Percentiles rank a stretch among this genome's conserved stretches.
Evolutionary conservation across 2,888 invertebrate species (phyloP).

Genomic region (Phaonia tiefii): DNA sequence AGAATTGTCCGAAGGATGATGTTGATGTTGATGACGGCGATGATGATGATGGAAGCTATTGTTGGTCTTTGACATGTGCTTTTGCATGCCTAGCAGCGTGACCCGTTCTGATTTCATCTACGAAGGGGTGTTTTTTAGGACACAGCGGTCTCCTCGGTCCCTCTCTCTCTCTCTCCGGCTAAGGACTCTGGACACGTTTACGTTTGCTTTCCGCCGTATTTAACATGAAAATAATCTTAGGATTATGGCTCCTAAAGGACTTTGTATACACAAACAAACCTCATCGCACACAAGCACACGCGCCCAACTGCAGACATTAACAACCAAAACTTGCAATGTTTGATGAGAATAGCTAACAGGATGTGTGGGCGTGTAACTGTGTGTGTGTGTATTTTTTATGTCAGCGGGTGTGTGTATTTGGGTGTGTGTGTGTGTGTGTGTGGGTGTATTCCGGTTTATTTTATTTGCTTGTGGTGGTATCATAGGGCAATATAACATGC

Average conservation of each 20-base stretch:
- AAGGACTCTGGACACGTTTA: constrained; percentile 22
- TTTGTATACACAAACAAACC: constrained; percentile 54
- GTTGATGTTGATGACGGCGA: not conserved
- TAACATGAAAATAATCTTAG: constrained; percentile 79
- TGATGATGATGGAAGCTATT: constrained; percentile 14
- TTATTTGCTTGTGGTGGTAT: constrained; percentile 45
- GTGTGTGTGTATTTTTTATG: constrained; percentile 51
- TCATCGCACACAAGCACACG: constrained; percentile 53
- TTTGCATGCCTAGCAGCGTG: constrained; percentile 34
- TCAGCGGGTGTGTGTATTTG: constrained; percentile 4
- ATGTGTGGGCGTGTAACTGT: constrained; percentile 41
- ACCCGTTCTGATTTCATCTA: constrained; percentile 35
- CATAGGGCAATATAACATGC: constrained; percentile 74
- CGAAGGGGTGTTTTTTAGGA: constrained; percentile 25
- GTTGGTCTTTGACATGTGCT: constrained; percentile 28
- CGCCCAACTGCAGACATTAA: constrained; percentile 49
- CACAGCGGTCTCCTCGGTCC: constrained; percentile 15
- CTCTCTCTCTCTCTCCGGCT: constrained; percentile 37
- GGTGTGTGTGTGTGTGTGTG: constrained; percentile 52
- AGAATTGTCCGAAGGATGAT: constrained; percentile 24
- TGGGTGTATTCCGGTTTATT: constrained; percentile 70
- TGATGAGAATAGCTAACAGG: constrained; percentile 63
- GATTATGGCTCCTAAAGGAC: constrained; percentile 75
- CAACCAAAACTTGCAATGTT: constrained; percentile 53
- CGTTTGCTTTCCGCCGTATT: constrained; percentile 56